phyloP scores from a whole-genome alignment of 2,888 invertebrate genomes.

The Hymenopus coronatus region DNA sequence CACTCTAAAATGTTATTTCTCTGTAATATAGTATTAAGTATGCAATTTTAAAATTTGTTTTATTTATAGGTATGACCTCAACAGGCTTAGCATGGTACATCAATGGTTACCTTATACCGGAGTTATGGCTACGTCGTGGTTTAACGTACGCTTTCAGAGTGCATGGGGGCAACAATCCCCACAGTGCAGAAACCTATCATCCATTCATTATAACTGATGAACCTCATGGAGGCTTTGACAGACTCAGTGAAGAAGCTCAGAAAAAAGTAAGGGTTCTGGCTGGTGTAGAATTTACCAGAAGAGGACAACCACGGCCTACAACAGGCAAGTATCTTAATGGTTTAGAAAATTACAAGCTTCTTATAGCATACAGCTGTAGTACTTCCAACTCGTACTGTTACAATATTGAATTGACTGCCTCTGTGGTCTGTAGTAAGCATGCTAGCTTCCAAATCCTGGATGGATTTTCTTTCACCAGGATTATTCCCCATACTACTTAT shows the following conservation, averaged over 20 bases:
- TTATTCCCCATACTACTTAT: too few relatives aligned
- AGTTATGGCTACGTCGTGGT: slow-evolving; percentile 82
- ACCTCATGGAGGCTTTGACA: slow-evolving; percentile 77
- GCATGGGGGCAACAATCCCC: slow-evolving; percentile 84
- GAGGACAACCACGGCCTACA: slow-evolving; percentile 75
- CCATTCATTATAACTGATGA: slow-evolving; percentile 87
- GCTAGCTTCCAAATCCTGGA: too few relatives aligned
- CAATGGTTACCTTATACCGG: slow-evolving; percentile 84
- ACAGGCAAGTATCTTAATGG: slow-evolving; percentile 53
- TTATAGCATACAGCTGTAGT: too few relatives aligned
- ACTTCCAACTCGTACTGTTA: too few relatives aligned
- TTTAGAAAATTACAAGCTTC: too few relatives aligned
- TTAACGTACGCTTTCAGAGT: slow-evolving; percentile 79
- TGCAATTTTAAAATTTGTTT: neutral
- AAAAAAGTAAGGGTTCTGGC: slow-evolving; percentile 70
- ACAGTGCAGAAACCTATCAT: slow-evolving; percentile 81
- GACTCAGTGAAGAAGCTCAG: slow-evolving; percentile 67
- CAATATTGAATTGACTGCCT: too few relatives aligned
- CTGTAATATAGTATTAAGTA: neutral
- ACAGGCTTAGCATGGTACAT: slow-evolving; percentile 87
- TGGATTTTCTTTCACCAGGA: too few relatives aligned
- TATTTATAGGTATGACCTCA: slow-evolving; percentile 57
- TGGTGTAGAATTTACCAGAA: slow-evolving; percentile 77
- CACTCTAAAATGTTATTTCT: neutral
- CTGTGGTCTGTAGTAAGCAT: too few relatives aligned